phyloP scores from a whole-genome alignment of 2,888 invertebrate genomes.

The Eristalinus aeneus region DNA sequence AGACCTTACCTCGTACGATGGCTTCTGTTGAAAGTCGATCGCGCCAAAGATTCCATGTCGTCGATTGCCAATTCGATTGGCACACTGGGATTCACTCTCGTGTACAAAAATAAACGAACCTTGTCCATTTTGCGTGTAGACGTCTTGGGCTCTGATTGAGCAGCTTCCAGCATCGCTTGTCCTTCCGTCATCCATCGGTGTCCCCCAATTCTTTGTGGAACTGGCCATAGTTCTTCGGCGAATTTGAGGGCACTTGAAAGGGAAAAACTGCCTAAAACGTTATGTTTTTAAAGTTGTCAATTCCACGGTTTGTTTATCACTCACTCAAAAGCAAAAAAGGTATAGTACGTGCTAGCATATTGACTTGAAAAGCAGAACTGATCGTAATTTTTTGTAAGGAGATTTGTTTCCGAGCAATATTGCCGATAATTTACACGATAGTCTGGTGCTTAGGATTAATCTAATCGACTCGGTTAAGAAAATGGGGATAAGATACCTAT shows the following conservation, averaged over 20 bases:
- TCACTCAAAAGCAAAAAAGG: neutral
- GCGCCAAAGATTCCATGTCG: constrained; percentile 55
- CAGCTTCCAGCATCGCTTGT: constrained; percentile 19
- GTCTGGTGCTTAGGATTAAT: neutral
- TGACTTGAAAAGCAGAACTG: neutral
- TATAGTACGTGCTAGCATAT: neutral
- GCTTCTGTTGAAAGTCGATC: constrained; percentile 72
- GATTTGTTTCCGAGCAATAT: neutral
- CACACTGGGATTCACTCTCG: constrained; percentile 72
- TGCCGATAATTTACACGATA: too few relatives aligned
- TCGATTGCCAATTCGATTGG: constrained; percentile 71
- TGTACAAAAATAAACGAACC: constrained; percentile 74
- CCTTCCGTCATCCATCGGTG: constrained; percentile 26
- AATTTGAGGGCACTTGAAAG: neutral
- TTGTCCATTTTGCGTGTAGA: constrained; percentile 9
- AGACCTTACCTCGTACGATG: constrained; percentile 73
- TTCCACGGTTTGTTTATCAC: neutral
- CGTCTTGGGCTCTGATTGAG: neutral
- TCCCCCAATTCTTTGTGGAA: constrained; percentile 22
- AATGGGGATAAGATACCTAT: neutral
- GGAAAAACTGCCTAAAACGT: neutral
- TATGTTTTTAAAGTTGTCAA: neutral
- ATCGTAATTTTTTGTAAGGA: neutral
- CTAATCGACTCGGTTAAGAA: neutral
- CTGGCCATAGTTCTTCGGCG: constrained; percentile 12